Evolutionary conservation across 1,140 invertebrate species (phyloP), one percentile per base, ranked within the genome.

Genomic region (Trinorchestia longiramus): DNA sequence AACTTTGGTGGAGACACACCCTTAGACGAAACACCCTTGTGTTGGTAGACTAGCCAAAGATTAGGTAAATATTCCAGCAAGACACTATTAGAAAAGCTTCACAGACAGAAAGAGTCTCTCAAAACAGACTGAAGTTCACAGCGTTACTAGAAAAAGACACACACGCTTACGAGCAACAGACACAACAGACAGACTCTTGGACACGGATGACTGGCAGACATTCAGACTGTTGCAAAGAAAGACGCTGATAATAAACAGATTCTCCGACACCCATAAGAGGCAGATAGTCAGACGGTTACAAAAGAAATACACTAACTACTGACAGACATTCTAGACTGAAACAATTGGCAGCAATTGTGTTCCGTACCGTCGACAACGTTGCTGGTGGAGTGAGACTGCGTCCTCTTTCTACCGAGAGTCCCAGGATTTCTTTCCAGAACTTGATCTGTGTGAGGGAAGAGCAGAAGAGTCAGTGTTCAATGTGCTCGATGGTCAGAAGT

Each of bases 351-450:
- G 62, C 11, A 11, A 36, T 77, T 28, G 28, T 53, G 62, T 19
- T 15, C 0, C 92, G 41, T 45, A 94, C 92, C 43, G 44, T 94
- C 92, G 3, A 94, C 92, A 36, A 44, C 44, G 15, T 94, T 94
- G 44, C 92, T 40, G 44, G 44, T 3, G 43, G 43, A 17, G 41
- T 94, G 92, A 40, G 44, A 43, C 92, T 94, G 92, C 44, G 44
- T 94, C 36, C 92, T 45, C 92, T 94, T 45, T 15, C 92, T 42
- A 19, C 92, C 92, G 11, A 43, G 92, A 6, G 92, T 40, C 6
- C 44, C 44, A 40, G 92, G 44, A 40, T 45, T 94, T 94, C 92
- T 94, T 11, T 94, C 92, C 44, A 94, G 44, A 19, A 94, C 92
- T 94, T 94, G 92, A 45, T 94, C 92, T 94, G 44, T 15, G 41